Conservation (phyloP, 2,888 invertebrate genomes). For the Lymantria dispar region DNA sequence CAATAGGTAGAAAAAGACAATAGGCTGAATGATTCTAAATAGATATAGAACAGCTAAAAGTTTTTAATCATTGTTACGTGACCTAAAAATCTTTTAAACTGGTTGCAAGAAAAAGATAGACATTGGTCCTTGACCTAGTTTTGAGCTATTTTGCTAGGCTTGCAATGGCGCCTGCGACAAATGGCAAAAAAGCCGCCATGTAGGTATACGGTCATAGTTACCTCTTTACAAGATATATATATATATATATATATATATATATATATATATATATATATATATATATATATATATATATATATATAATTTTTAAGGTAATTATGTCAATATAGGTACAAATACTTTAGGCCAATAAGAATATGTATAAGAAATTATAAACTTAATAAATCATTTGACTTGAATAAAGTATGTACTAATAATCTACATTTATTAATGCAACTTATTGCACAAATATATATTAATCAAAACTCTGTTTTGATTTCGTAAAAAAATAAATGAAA, state of each 20-base stretch:
- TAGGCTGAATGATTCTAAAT: neutral
- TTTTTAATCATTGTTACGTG: conserved; percentile 36
- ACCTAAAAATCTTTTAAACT: conserved; percentile 41
- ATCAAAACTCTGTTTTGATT: neutral
- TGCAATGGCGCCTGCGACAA: conserved; percentile 26
- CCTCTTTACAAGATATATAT: no score
- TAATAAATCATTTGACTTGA: no score
- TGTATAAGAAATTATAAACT: no score
- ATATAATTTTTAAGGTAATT: no score
- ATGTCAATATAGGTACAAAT: no score
- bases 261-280: no score
- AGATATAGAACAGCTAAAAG: conserved; percentile 9
- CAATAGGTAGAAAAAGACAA: neutral
- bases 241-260: no score
- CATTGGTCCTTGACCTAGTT: conserved; percentile 55
- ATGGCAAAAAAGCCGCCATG: no score
- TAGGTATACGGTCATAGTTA: no score
- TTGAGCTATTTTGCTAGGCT: conserved; percentile 25
- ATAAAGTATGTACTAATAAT: no score
- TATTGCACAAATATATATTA: neutral
- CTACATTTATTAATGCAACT: conserved; percentile 14
- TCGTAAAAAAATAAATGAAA: neutral
- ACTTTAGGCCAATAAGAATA: no score
- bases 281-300: no score
- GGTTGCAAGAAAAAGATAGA: conserved; percentile 45